These are phyloP conservation scores for Arrhamphus sclerolepis DNA, from an alignment of 2,797 vertebrate genomes.

Conservation along the genomic window DNA sequence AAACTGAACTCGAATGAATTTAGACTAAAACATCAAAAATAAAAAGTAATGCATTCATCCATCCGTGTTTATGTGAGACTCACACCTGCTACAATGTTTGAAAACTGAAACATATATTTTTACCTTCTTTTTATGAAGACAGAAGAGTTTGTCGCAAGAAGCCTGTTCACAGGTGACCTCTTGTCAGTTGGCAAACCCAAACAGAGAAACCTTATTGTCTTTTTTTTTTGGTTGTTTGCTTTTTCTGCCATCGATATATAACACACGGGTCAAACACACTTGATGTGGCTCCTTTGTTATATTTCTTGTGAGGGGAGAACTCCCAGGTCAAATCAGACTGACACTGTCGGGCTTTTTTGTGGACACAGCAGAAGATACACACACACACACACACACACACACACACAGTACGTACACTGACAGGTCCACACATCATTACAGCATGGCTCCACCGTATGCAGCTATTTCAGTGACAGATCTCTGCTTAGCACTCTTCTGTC, in stretches of 20 bases:
- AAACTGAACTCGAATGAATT: too few relatives aligned
- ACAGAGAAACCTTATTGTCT: slow-evolving; percentile 21
- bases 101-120: not conserved
- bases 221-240: slow-evolving; percentile 23
- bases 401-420: not conserved
- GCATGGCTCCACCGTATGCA: slow-evolving; percentile 43
- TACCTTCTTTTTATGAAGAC: not conserved
- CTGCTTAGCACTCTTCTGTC: slow-evolving; percentile 81
- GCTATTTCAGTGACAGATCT: slow-evolving; percentile 80
- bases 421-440: slow-evolving; percentile 54
- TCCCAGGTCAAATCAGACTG: slow-evolving; percentile 56
- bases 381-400: slow-evolving; percentile 14
- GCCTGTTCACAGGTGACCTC: slow-evolving; percentile 8
- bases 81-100: not conserved
- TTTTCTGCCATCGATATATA: slow-evolving; percentile 15
- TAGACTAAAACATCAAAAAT: too few relatives aligned
- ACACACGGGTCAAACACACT: slow-evolving; percentile 47
- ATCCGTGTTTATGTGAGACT: not conserved
- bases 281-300: slow-evolving; percentile 47
- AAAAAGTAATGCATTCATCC: not conserved
- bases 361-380: slow-evolving; percentile 49
- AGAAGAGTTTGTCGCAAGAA: slow-evolving; percentile 1
- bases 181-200: slow-evolving; percentile 27
- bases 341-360: slow-evolving; percentile 55
- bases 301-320: slow-evolving; percentile 37